Evolutionary conservation across 1,140 invertebrate species (phyloP).

Genomic region (Ips nitidus): DNA sequence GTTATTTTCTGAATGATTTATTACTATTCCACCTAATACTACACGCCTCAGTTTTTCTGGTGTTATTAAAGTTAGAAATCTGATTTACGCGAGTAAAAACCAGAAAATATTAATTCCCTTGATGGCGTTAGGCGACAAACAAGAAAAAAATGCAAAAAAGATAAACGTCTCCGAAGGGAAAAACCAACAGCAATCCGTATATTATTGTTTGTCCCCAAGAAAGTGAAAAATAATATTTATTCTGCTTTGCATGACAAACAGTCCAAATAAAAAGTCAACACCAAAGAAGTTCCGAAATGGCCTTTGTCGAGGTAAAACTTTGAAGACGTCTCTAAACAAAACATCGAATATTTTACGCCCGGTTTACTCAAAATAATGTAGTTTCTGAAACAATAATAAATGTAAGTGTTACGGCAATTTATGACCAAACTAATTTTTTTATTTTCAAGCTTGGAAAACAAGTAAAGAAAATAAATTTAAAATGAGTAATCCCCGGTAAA

Average conservation of each 20-base stretch:
- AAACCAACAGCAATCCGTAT: constrained; percentile 1
- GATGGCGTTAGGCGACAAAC: not conserved
- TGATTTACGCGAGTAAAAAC: not conserved
- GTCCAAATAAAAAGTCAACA: constrained; percentile 26
- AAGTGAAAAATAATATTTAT: constrained; percentile 31
- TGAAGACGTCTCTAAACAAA: constrained; percentile 9
- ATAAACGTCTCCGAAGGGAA: constrained; percentile 5
- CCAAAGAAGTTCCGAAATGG: not conserved
- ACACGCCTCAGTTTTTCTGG: not conserved
- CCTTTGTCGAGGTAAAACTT: constrained; percentile 21
- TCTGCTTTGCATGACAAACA: constrained; percentile 18
- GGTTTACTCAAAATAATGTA: too few relatives aligned
- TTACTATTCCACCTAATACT: not conserved
- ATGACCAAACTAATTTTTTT: too few relatives aligned
- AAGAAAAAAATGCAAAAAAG: not conserved
- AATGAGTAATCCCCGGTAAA: too few relatives aligned
- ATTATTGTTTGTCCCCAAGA: constrained; percentile 13
- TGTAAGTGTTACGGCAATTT: too few relatives aligned
- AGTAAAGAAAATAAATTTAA: too few relatives aligned
- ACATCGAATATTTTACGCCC: not conserved
- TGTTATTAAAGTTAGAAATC: not conserved
- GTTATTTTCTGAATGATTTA: not conserved
- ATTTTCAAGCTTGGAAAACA: too few relatives aligned
- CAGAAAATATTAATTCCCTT: constrained; percentile 4
- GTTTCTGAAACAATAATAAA: too few relatives aligned